phyloP scores from a whole-genome alignment of 1,140 invertebrate genomes.

The Drosophila melanica region DNA sequence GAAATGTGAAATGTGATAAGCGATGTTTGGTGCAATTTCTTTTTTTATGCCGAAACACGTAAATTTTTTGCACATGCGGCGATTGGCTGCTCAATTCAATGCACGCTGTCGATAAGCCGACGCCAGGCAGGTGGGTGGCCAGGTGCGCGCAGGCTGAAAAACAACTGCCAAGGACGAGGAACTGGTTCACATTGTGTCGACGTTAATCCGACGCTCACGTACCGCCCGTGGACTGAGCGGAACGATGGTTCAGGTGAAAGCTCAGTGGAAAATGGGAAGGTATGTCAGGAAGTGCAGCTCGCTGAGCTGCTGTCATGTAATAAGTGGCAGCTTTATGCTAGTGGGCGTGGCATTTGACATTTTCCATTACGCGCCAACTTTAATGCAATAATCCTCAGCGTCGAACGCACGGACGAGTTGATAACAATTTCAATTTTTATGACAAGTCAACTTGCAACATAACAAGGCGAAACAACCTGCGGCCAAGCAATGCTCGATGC shows the following conservation, averaged over 20 bases:
- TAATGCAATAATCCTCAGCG: slow-evolving; percentile 81
- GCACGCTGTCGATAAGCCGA: slow-evolving; percentile 45
- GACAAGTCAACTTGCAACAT: slow-evolving; percentile 75
- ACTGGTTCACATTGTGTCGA: slow-evolving; percentile 34
- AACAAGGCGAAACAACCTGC: slow-evolving; percentile 63
- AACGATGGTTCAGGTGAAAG: background rate
- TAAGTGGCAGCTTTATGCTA: slow-evolving; percentile 38
- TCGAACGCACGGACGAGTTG: slow-evolving; percentile 78
- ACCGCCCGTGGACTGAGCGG: background rate
- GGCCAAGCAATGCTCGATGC: slow-evolving; percentile 52
- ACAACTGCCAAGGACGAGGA: background rate
- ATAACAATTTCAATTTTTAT: slow-evolving; percentile 83
- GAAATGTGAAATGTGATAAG: slow-evolving; percentile 43
- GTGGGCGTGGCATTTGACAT: slow-evolving; percentile 35
- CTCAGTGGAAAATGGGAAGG: background rate
- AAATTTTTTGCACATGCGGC: slow-evolving; percentile 9
- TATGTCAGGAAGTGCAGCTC: slow-evolving; percentile 37
- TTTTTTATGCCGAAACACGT: slow-evolving; percentile 31
- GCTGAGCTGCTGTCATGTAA: slow-evolving; percentile 43
- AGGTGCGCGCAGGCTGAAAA: background rate
- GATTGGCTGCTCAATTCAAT: slow-evolving; percentile 35
- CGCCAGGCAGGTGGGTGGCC: background rate
- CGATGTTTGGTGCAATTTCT: slow-evolving; percentile 30
- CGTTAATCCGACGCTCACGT: slow-evolving; percentile 48
- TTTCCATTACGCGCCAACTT: slow-evolving; percentile 52